Evolutionary conservation across 2,797 vertebrate species (phyloP).

Genomic region (Synaphobranchus kaupii): DNA sequence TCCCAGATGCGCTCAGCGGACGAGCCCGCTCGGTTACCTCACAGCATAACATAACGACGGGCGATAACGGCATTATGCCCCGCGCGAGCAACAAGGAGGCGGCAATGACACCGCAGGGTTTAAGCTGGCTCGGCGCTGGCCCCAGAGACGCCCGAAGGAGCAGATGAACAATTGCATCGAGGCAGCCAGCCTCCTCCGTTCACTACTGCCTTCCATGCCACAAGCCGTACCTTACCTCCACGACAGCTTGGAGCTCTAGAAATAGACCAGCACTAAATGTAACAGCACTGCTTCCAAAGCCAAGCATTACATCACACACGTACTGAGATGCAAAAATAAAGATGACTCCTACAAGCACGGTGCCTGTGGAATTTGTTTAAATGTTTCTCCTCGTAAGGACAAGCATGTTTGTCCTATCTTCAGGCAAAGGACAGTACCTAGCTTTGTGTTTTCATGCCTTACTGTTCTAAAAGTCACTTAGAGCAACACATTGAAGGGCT

Average conservation of each 20-base stretch:
- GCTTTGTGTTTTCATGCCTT: not conserved
- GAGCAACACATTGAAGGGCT: not conserved
- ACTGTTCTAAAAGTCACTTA: not conserved
- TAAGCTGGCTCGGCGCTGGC: not conserved
- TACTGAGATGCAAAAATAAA: not conserved
- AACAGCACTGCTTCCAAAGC: not conserved
- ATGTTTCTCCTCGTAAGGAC: not conserved
- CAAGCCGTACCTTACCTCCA: slow-evolving; percentile 4
- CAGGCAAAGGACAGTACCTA: not conserved
- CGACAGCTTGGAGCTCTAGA: slow-evolving; percentile 8
- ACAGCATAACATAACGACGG: not conserved
- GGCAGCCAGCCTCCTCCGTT: slow-evolving; percentile 7
- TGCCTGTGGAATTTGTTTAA: too few species aligned
- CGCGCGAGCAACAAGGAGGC: not conserved
- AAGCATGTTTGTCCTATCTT: not conserved
- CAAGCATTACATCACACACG: not conserved
- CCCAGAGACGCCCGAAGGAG: not conserved
- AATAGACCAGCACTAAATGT: too few species aligned
- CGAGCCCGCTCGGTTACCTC: not conserved
- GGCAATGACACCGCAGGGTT: not conserved
- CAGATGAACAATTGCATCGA: not conserved
- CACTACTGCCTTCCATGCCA: not conserved
- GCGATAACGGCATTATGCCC: not conserved
- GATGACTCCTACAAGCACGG: not conserved
- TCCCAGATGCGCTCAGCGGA: not conserved